A percentile compares a stretch with the other conserved stretches of the same genome.
phyloP scores from a whole-genome alignment of 1,140 invertebrate genomes.

The Tenebrio molitor region DNA sequence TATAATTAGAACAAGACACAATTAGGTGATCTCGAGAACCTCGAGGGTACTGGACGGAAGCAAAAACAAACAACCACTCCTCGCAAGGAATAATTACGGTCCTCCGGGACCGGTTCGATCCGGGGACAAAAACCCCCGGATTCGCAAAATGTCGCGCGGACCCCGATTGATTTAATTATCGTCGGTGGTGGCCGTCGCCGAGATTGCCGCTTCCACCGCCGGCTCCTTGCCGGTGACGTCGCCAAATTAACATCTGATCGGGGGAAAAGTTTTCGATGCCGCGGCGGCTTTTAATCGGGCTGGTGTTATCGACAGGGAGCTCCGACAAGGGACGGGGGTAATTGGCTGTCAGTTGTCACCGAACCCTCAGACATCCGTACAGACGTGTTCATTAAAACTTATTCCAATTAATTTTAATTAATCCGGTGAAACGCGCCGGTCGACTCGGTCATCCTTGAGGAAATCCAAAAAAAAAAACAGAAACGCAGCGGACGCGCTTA shows the following conservation, averaged over 20 bases:
- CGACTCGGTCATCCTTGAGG: not conserved
- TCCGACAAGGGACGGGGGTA: constrained; percentile 45
- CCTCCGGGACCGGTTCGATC: constrained; percentile 13
- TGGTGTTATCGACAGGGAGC: constrained; percentile 55
- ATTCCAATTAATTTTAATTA: constrained; percentile 62
- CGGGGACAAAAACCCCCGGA: constrained; percentile 34
- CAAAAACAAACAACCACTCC: constrained; percentile 40
- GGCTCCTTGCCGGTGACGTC: constrained; percentile 46
- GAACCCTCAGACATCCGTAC: constrained; percentile 50
- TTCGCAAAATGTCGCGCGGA: too few relatives aligned
- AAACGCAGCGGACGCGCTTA: constrained; percentile 6
- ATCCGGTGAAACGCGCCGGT: constrained; percentile 39
- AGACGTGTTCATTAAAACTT: constrained; percentile 60
- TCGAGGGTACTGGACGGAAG: not conserved
- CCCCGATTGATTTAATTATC: constrained; percentile 27
- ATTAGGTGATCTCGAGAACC: constrained; percentile 21
- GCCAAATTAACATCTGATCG: constrained; percentile 55
- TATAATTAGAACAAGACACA: constrained; percentile 41
- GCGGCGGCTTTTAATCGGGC: constrained; percentile 50
- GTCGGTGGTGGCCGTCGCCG: not conserved
- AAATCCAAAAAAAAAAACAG: too few relatives aligned
- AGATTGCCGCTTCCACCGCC: too few relatives aligned
- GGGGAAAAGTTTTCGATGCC: constrained; percentile 46
- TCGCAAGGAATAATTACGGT: constrained; percentile 41
- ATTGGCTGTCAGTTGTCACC: constrained; percentile 58